Conservation (phyloP, 2,888 invertebrate genomes). For the Lysandra coridon region DNA sequence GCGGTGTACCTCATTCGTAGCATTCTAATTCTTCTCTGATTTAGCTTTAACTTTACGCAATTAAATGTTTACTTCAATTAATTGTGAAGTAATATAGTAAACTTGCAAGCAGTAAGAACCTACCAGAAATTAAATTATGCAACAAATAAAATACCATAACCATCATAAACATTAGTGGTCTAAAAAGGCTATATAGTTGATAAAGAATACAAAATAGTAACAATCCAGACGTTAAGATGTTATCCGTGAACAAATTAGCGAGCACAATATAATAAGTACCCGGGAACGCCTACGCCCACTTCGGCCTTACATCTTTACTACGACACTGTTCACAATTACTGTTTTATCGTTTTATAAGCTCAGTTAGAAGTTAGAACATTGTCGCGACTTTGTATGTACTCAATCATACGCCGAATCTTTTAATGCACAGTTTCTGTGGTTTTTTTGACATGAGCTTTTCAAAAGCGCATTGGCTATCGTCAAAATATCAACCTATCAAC, state of each 20-base stretch:
- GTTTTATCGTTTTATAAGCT: slow-evolving; percentile 31
- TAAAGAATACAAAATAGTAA: neutral
- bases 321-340: slow-evolving; percentile 26
- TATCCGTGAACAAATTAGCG: slow-evolving; percentile 31
- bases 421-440: neutral
- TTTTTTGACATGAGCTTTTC: no score
- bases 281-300: slow-evolving; percentile 27
- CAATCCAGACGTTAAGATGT: slow-evolving; percentile 22
- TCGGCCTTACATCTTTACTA: slow-evolving; percentile 32
- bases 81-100: neutral
- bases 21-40: slow-evolving; percentile 5
- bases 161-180: neutral
- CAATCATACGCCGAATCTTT: neutral
- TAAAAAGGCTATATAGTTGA: neutral
- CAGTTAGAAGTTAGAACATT: neutral
- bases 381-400: neutral
- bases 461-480: no score
- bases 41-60: neutral
- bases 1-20: slow-evolving; percentile 10
- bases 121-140: neutral
- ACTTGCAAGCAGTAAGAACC: no score
- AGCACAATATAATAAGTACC: slow-evolving; percentile 31
- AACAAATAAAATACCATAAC: neutral
- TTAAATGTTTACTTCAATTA: neutral
- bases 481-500: no score